Evolutionary conservation across 2,113 vertebrate species (phyloP), one percentile per base, ranked within the genome.

Genomic region (Barbus barbus): DNA sequence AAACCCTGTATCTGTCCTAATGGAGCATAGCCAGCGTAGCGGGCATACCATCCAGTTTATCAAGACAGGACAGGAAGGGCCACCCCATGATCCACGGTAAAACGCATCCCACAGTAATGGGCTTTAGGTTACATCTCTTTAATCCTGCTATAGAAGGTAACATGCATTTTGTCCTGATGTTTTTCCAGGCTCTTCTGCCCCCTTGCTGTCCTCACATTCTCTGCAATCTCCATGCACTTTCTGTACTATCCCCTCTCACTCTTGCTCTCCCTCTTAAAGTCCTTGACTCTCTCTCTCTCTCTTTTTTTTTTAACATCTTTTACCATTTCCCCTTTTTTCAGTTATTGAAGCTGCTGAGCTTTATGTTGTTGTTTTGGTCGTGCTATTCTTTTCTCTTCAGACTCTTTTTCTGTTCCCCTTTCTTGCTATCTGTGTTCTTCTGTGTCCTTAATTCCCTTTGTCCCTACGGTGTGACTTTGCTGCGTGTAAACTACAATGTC

Each of bases 21-120:
- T 98, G 92, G 98, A 99, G 85, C 97, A 97, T 46, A 95, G 97
- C 18, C 98, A 99, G 74, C 97, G 97, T 71, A 94, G 95, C 0
- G 97, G 97, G 24, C 94, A 95, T 78, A 84, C 93, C 1, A 92
- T 97, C 9, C 97, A 99, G 84, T 99, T 99, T 88, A 95, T 96
- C 78, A 94, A 96, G 85, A 95, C 97, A 0, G 94, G 96, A 38
- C 97, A 98, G 92, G 96, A 96, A 1, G 98, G 98, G 6, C 98
- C 98, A 0, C 95, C 97, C 2, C 98, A 99, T 1, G 97, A 99
- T 90, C 97, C 97, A 20, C 95, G 97, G 98, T 99, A 95, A 36
- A 89, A 88, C 53, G 44, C 16, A 46, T 65, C 24, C 58, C 80
- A 7, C 77, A 51, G 41, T 56, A 18, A 61, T 44, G 7, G n/a